Evolutionary conservation across 2,888 invertebrate species (phyloP).

Genomic region (Girardia tigrina): DNA sequence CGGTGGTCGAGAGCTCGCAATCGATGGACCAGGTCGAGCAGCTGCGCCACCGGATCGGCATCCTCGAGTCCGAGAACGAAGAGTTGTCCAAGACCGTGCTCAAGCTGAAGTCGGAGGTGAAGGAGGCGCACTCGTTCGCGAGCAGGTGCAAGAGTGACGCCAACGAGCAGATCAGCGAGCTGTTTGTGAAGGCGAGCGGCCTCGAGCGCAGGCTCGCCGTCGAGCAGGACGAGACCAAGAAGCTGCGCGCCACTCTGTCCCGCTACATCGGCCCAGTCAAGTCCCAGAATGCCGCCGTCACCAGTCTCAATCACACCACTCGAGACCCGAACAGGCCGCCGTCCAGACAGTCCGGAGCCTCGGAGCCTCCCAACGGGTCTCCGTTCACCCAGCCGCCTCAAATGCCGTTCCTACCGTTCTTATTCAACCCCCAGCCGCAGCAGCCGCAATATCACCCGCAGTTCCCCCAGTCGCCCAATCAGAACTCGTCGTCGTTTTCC

Average conservation of each 20-base stretch:
- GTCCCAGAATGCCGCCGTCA: neutral
- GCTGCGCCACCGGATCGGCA: neutral
- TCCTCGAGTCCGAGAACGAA: neutral
- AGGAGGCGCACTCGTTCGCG: neutral
- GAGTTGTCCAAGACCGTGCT: neutral
- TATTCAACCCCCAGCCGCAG: too few relatives aligned
- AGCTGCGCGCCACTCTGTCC: neutral
- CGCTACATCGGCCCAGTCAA: neutral
- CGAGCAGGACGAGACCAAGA: neutral
- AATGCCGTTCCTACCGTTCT: constrained; percentile 1
- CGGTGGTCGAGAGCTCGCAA: constrained; percentile 7
- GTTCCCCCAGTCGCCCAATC: neutral
- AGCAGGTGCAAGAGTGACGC: neutral
- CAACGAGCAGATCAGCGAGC: neutral
- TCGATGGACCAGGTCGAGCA: neutral
- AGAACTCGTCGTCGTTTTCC: neutral
- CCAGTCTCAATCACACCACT: neutral
- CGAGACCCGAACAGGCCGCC: neutral
- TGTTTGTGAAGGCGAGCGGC: neutral
- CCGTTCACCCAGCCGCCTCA: neutral
- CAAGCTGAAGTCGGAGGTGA: neutral
- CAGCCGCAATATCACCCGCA: too few relatives aligned
- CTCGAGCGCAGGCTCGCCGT: neutral
- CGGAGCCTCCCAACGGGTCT: neutral
- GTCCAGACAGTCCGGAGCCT: neutral